Evolutionary conservation across 2,888 invertebrate species (phyloP), one percentile per base, ranked within the genome.

Genomic region (Lobophora halterata): DNA sequence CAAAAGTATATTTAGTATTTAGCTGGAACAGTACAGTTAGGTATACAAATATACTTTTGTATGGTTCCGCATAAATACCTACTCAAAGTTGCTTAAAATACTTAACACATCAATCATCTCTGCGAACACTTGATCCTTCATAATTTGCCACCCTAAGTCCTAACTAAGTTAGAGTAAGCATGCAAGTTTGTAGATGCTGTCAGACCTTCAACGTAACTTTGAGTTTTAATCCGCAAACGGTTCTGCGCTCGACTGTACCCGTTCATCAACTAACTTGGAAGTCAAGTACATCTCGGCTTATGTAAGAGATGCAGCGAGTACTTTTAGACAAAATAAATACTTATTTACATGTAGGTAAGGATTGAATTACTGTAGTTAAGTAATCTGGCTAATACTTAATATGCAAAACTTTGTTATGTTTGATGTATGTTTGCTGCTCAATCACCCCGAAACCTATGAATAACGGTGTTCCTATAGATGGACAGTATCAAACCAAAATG

Each of bases 241-340:
- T 55, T 68, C 37, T 62, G 60, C 10, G 1, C 33, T 6, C 47
- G 62, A 55, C 30, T 58, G 68, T 79, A 83, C 83, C 46, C 51
- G 79, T 77, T 71, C 68, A 68, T 76, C 76, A 61, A 72, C 71
- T 66, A 71, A 71, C 61, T 76, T 72, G 67, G 71, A 68, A 76
- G 79, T 83, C 79, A 77, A 80, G 81, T 76, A 80, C 77, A 76
- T 64, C 64, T 54, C 46, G 49, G 61, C 65, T 79, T 79, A 76
- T 71, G 70, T 74, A 78, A 75, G 65, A 54, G 56, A 58, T 58
- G 52, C 49, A 46, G 36, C 35, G 21, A 24, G 6, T 21, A 17
- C 25, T 6, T 21, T 18, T 9, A 9, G 16, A 20, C 23, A 11
- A 18, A 26, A 29, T 32, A 29, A n/a, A 37, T 29, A 21, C 33